phyloP scores from a whole-genome alignment of 1,140 invertebrate genomes.

The Acromyrmex echinatior region DNA sequence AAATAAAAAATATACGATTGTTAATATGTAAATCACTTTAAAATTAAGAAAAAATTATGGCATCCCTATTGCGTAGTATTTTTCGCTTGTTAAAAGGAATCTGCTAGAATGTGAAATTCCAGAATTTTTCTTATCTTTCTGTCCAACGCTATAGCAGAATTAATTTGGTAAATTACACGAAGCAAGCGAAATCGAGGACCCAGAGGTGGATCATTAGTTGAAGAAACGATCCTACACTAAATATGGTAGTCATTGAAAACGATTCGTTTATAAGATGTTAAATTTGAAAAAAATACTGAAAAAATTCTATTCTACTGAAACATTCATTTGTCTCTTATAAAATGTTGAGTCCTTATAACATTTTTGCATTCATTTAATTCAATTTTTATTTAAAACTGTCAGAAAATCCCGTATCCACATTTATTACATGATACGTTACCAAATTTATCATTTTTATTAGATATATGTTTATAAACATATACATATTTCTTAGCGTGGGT shows the following conservation, averaged over 20 bases:
- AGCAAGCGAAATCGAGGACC: background rate
- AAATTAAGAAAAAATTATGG: background rate
- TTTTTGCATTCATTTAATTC: background rate
- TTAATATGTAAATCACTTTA: background rate
- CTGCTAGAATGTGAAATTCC: constrained; percentile 1
- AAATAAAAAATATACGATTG: background rate
- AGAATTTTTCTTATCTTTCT: background rate
- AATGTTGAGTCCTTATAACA: background rate
- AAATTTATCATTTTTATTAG: background rate
- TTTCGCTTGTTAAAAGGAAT: constrained; percentile 8
- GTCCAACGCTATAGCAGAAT: background rate
- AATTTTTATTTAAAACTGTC: background rate
- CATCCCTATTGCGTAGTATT: background rate
- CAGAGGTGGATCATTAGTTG: background rate
- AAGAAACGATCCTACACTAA: background rate
- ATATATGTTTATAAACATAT: no score
- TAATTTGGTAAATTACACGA: constrained; percentile 28
- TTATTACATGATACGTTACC: background rate
- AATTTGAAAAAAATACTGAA: background rate
- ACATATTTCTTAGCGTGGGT: background rate
- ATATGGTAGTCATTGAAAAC: background rate
- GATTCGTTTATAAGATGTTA: background rate
- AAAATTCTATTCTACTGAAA: background rate
- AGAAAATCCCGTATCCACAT: background rate
- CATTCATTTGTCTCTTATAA: background rate